Conservation (phyloP, 92 coral and sea anemone genomes). For the Umimayanthus kanabou region DNA sequence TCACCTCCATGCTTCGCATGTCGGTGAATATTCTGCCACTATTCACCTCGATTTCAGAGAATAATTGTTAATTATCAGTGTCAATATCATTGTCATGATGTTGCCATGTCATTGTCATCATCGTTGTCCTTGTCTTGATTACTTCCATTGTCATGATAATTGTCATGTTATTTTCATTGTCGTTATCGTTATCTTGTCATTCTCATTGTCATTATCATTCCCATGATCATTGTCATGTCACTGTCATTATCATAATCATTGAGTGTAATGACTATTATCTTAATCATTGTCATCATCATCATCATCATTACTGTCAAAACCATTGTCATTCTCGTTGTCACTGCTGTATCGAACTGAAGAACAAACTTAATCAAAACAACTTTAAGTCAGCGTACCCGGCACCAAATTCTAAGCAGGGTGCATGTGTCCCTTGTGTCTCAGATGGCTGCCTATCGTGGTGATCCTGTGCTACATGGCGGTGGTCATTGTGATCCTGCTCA, state of each 20-base stretch:
- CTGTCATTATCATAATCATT: not conserved
- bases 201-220: not conserved
- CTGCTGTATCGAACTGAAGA: not conserved
- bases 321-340: not conserved
- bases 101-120: too few relatives aligned
- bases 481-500: conserved; percentile 70
- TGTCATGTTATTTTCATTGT: not conserved
- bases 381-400: not conserved
- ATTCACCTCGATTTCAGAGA: too few relatives aligned
- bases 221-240: not conserved
- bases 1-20: too few relatives aligned
- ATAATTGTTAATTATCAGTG: too few relatives aligned
- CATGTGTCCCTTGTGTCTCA: not conserved
- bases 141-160: too few relatives aligned
- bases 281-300: not conserved
- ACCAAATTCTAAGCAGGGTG: not conserved
- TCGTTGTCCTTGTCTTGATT: not conserved
- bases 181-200: too few relatives aligned
- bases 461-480: conserved; percentile 70
- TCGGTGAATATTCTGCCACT: too few relatives aligned
- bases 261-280: not conserved
- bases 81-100: not conserved
- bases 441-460: conserved; percentile 72
- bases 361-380: not conserved
- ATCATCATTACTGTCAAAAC: too few relatives aligned